These are phyloP conservation scores for Beroe forskalii DNA, from an alignment of 37 sponge, comb jelly and placozoan genomes.

Conservation along the genomic window DNA sequence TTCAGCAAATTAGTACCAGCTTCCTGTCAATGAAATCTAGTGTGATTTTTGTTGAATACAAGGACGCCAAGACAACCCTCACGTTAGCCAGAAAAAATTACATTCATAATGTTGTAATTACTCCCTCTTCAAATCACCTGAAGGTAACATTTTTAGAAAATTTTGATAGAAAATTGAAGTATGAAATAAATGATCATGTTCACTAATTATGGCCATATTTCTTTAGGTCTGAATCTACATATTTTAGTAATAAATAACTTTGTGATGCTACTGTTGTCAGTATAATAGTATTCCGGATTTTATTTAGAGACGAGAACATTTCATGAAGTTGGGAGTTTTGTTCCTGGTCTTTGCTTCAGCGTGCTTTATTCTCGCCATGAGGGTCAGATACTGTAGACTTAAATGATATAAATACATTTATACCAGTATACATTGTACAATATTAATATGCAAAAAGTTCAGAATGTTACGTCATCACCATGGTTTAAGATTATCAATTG, in stretches of 20 bases:
- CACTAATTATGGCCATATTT: too few relatives aligned
- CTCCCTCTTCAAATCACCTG: background rate
- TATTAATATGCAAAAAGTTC: too few relatives aligned
- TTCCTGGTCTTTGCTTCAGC: constrained; percentile 58
- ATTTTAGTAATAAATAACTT: too few relatives aligned
- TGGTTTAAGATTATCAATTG: too few relatives aligned
- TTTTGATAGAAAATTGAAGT: too few relatives aligned
- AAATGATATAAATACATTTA: too few relatives aligned
- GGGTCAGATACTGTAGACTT: background rate
- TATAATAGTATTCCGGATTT: too few relatives aligned
- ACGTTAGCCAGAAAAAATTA: background rate
- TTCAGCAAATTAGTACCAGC: background rate
- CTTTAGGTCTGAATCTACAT: too few relatives aligned
- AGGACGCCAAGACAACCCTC: background rate
- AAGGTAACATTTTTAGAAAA: background rate
- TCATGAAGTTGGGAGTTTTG: constrained; percentile 47
- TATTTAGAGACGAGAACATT: constrained; percentile 61
- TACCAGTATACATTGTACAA: too few relatives aligned
- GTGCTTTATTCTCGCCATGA: constrained; percentile 55
- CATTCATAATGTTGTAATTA: background rate
- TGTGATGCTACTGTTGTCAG: too few relatives aligned
- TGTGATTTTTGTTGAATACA: background rate
- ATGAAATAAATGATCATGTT: too few relatives aligned
- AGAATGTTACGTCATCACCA: too few relatives aligned
- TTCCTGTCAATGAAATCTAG: background rate